Conservation (phyloP, 2,888 invertebrate species). For the Sturmia bella region DNA sequence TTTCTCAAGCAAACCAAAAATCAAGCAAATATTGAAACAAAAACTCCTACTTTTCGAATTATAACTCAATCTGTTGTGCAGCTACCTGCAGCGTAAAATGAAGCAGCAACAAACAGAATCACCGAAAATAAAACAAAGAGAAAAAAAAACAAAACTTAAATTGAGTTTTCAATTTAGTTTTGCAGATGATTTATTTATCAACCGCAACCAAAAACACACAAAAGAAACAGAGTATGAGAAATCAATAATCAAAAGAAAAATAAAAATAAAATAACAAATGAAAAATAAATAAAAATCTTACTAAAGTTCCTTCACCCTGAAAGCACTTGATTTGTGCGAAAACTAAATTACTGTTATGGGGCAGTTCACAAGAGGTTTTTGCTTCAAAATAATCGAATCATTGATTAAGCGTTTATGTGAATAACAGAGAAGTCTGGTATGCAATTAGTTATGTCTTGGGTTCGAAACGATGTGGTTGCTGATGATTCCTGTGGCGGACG, state of each 20-base stretch:
- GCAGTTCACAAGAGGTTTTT: no score
- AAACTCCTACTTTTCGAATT: slow-evolving; percentile 61
- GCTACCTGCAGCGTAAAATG: slow-evolving; percentile 61
- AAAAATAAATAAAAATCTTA: neutral
- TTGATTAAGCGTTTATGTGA: neutral
- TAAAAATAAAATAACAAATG: slow-evolving; percentile 55
- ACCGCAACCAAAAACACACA: slow-evolving; percentile 8
- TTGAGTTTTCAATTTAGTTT: slow-evolving; percentile 78
- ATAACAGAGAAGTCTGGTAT: no score
- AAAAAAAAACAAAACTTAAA: slow-evolving; percentile 38
- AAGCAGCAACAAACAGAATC: slow-evolving; percentile 20
- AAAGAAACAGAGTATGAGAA: slow-evolving; percentile 43
- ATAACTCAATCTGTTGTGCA: slow-evolving; percentile 58
- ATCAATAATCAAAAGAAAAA: slow-evolving; percentile 64
- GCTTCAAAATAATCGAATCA: neutral
- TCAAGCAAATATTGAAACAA: slow-evolving; percentile 40
- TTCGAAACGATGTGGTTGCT: no score
- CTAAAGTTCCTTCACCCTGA: slow-evolving; percentile 51
- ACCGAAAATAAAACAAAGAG: neutral
- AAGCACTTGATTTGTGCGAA: slow-evolving; percentile 7
- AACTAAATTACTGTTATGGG: no score
- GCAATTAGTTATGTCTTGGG: no score
- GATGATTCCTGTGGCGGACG: no score
- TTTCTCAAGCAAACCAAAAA: neutral
- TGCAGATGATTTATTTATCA: slow-evolving; percentile 77